phyloP scores from a whole-genome alignment of 2,113 vertebrate species.

The Xiphorhynchus elegans region DNA sequence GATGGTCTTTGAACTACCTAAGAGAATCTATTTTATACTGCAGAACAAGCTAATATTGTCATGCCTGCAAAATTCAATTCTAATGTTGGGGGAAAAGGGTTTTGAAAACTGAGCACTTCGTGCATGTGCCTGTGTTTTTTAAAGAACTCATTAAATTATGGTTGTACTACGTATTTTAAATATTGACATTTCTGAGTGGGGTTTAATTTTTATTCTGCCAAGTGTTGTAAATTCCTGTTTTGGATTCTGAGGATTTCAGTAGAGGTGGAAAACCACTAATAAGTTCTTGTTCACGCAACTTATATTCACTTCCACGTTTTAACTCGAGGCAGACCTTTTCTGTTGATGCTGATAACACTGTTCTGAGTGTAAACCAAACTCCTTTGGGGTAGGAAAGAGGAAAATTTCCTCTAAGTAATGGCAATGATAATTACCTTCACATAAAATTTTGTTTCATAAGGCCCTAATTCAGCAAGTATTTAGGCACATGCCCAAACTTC shows the following conservation, averaged over 20 bases:
- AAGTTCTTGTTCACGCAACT: conserved; percentile 33
- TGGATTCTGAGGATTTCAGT: conserved; percentile 41
- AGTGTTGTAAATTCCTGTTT: conserved; percentile 53
- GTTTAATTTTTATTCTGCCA: conserved; percentile 61
- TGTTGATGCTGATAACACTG: background rate
- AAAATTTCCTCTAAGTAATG: background rate
- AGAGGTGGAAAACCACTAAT: conserved; percentile 59
- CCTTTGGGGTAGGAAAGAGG: background rate
- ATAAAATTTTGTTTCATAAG: conserved; percentile 15
- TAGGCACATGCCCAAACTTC: background rate
- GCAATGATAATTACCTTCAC: background rate
- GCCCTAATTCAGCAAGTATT: background rate
- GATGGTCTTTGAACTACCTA: background rate
- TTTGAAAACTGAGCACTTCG: background rate
- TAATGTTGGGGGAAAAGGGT: background rate
- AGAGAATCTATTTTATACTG: background rate
- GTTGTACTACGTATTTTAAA: conserved; percentile 35
- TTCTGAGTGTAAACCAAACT: background rate
- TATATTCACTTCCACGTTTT: conserved; percentile 18
- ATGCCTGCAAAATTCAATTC: background rate
- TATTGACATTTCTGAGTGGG: conserved; percentile 65
- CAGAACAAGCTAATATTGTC: background rate
- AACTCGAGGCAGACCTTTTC: background rate
- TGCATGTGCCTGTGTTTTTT: background rate
- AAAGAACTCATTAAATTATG: conserved; percentile 39